Conservation (phyloP, 2,888 invertebrate genomes). For the Lasioglossum marginatum region DNA sequence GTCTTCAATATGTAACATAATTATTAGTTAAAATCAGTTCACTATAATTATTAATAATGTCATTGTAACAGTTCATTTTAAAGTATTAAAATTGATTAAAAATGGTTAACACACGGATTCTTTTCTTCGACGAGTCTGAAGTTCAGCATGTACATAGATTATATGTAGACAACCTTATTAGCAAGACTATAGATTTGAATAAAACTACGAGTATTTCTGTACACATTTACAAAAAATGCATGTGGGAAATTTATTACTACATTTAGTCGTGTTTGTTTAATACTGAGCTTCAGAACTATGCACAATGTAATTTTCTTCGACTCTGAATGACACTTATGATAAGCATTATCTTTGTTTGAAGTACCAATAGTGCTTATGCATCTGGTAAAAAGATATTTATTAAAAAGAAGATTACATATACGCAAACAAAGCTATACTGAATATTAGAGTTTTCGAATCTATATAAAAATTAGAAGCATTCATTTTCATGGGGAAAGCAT, state of each 20-base stretch:
- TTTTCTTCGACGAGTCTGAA: constrained; percentile 51
- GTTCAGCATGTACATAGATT: constrained; percentile 59
- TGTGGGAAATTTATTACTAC: constrained; percentile 37
- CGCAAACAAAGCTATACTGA: constrained; percentile 2
- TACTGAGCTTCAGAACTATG: constrained; percentile 54
- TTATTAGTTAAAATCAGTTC: constrained; percentile 13
- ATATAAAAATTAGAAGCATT: constrained; percentile 12
- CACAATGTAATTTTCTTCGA: constrained; percentile 27
- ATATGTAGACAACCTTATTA: constrained; percentile 45
- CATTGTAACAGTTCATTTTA: constrained; percentile 12
- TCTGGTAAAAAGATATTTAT: background rate
- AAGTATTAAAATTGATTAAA: constrained; percentile 23
- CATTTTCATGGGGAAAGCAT: constrained; percentile 39
- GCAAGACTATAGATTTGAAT: constrained; percentile 29
- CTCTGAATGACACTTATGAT: constrained; percentile 1
- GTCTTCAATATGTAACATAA: constrained; percentile 60
- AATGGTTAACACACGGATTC: constrained; percentile 18
- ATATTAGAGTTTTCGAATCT: constrained; percentile 1
- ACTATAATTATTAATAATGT: background rate
- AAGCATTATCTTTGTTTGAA: constrained; percentile 4
- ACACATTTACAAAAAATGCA: constrained; percentile 46
- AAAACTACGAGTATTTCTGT: constrained; percentile 31
- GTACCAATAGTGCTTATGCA: background rate
- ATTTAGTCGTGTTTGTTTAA: constrained; percentile 37
- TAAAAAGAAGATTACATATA: constrained; percentile 10